Evolutionary conservation across 2,113 vertebrate genomes (phyloP).

Genomic region (Spea multiplicata): DNA sequence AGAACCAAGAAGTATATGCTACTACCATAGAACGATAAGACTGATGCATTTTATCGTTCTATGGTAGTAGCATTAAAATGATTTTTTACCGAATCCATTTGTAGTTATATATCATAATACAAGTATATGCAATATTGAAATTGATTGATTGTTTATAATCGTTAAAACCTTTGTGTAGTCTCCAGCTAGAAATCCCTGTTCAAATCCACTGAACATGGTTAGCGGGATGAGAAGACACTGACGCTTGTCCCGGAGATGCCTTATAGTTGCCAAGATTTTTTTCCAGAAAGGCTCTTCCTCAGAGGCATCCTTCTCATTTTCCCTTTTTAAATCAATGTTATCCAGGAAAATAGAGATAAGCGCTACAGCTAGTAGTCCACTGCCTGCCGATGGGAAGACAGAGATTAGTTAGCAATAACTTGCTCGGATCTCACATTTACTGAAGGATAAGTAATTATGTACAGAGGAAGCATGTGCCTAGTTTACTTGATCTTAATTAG

Average conservation of each 20-base stretch:
- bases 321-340: conserved; percentile 63
- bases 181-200: conserved; percentile 89
- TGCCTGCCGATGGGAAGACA: conserved; percentile 64
- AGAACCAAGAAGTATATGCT: too few relatives aligned
- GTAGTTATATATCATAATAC: too few relatives aligned
- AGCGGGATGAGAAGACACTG: conserved; percentile 81
- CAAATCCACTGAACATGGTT: conserved; percentile 89
- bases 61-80: too few relatives aligned
- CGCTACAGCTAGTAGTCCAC: conserved; percentile 81
- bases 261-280: conserved; percentile 81
- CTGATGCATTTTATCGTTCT: too few relatives aligned
- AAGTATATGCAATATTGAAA: too few relatives aligned
- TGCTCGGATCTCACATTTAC: too few relatives aligned
- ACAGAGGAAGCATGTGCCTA: too few relatives aligned
- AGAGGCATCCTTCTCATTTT: conserved; percentile 52
- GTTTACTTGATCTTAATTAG: too few relatives aligned
- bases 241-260: conserved; percentile 76
- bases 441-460: too few relatives aligned
- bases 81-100: too few relatives aligned
- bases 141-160: neutral
- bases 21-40: too few relatives aligned
- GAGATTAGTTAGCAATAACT: too few relatives aligned
- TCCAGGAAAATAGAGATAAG: conserved; percentile 80
- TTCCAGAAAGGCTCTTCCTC: conserved; percentile 63
- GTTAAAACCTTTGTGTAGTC: conserved; percentile 87